phyloP scores from a whole-genome alignment of 2,113 vertebrate genomes.

The Toxotes jaculatrix region DNA sequence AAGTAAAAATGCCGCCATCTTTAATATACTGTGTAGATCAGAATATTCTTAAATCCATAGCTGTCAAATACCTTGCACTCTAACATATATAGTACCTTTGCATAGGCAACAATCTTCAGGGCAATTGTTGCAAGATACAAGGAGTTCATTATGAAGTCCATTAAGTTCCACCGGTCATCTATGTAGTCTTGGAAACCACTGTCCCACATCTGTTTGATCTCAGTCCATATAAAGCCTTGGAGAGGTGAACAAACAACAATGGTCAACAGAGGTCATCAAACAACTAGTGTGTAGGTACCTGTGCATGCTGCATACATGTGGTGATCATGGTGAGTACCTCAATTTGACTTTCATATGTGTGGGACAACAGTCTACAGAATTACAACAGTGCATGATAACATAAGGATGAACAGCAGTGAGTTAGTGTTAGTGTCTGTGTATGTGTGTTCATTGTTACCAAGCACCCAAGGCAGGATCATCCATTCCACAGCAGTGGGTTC shows the following conservation, averaged over 20 bases:
- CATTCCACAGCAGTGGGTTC: constrained; percentile 93
- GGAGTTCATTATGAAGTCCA: constrained; percentile 99
- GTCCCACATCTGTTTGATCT: constrained; percentile 99
- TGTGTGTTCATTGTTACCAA: constrained; percentile 86
- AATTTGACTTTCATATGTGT: background rate
- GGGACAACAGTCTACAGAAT: background rate
- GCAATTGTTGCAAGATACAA: constrained; percentile 97
- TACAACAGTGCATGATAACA: constrained; percentile 13
- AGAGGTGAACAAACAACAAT: constrained; percentile 55
- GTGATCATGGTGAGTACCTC: background rate
- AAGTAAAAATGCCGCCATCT: background rate
- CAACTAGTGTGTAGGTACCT: background rate
- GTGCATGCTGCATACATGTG: background rate
- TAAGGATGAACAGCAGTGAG: background rate
- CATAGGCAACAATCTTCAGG: constrained; percentile 94
- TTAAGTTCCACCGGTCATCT: constrained; percentile 99
- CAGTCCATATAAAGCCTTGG: constrained; percentile 97
- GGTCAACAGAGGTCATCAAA: background rate
- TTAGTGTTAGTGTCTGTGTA: background rate
- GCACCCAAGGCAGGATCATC: constrained; percentile 99
- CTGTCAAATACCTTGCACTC: background rate
- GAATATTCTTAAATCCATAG: background rate
- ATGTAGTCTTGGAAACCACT: constrained; percentile 96
- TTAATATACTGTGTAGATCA: background rate
- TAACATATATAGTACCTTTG: constrained; percentile 86